Base-by-base conservation (phyloP, 1,140 invertebrate species). In the Saxidomus purpurata region DNA sequence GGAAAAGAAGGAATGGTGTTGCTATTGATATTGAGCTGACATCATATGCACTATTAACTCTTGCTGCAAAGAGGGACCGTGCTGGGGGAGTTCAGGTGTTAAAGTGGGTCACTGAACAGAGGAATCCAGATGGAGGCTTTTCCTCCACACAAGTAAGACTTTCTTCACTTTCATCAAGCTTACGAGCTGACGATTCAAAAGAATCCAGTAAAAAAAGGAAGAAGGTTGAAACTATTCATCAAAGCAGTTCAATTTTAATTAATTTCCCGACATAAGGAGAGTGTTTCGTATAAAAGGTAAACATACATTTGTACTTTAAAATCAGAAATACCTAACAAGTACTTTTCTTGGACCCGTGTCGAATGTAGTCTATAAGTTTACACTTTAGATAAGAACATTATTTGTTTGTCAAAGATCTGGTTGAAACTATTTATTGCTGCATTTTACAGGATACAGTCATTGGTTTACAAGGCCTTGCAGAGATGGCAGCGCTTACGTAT, bases 1-100 rank as follows among this genome's bases (percentile, higher is more conserved):
- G 81, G 79, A 11, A 71, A 63, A 63, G 34, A 19, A 55, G 80
- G 25, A 83, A 80, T 17, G 83, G 81, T 36, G 97, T 97, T 74
- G 97, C 97, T 17, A 96, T 97, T 8, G 98, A 98, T 91, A 97
- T 98, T 34, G 97, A 98, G 94, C 98, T 98, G 94, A 98, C 98
- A 0, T 97, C 98, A 0, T 99, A 99, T 96, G 98, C 97, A 0
- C 95, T 98, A 47, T 94, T 98, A 49, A 96, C 97, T 6, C 97
- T 11, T 96, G 87, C 93, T 59, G 90, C 82, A 3, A 77, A 87
- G 25, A 83, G 83, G n/a, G 87, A 92, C 81, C 61, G 94, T 91
- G 34, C 59, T 0, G 67, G 63, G 0, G 97, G 97, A 0, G 94
- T 98, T 19, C 97, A 98, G 0, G 97, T 99, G n/a, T 97, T 98